Evolutionary conservation across 1,140 invertebrate genomes (phyloP), one percentile per base, ranked within the genome.

Genomic region (Lepeophtheirus salmonis): DNA sequence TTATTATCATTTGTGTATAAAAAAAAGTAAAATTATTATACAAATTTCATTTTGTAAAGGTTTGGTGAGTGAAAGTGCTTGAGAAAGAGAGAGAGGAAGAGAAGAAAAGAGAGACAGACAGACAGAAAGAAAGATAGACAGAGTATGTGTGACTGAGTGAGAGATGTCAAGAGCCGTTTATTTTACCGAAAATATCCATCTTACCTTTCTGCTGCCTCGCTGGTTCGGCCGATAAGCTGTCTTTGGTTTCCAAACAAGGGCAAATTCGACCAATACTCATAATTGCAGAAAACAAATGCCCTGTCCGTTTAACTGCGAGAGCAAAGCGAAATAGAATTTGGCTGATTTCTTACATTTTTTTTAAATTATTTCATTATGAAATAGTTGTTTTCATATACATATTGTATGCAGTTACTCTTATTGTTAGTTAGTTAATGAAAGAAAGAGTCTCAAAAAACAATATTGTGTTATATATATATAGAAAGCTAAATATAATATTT

Each of bases 221-320:
- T 41, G 30, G 30, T 41, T 41, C 30, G 30, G 30, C 30, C 30
- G 30, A 41, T 41, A 41, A 41, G 30, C 30, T 41, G 30, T 41
- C 30, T 41, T 41, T 41, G 30, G 30, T 41, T 41, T 41, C 30
- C 30, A 41, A 41, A 16, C 55, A 57, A 17, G 55, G 55, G 55
- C 55, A 57, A 57, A 57, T 57, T 57, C 55, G 55, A 21, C 55
- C 55, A 26, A 25, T 57, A 41, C 55, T 57, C 55, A 57, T 57
- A 26, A 57, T 57, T 17, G 55, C 55, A 41, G 55, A 57, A 57
- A 57, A 57, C 21, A 57, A 57, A 24, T 20, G 20, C 26, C 55
- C 55, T 41, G 13, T 41, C 26, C 55, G 22, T 30, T 41, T 57
- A 30, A 26, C 55, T 57, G 22, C 26, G 25, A 25, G 20, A 21